Conservation (phyloP, 2,888 invertebrate genomes). For the Crepidodera aurea region DNA sequence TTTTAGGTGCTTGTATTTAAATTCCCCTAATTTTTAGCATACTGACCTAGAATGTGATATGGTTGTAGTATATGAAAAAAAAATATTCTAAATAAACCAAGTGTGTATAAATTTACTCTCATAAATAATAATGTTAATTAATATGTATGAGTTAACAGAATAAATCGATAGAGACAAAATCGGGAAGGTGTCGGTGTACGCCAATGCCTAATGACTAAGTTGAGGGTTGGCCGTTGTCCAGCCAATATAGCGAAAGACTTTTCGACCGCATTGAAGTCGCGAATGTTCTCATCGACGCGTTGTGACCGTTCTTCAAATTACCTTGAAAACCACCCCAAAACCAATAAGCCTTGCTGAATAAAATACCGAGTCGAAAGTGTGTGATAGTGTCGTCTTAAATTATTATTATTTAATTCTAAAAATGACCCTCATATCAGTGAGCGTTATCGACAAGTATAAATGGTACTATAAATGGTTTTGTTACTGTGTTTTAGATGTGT, state of each 20-base stretch:
- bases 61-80: no score
- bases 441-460: conserved; percentile 52
- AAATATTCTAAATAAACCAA: no score
- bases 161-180: conserved; percentile 13
- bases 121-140: conserved; percentile 10
- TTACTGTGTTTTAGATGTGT: conserved; percentile 21
- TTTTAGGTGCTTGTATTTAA: no score
- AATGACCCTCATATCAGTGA: conserved; percentile 53
- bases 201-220: conserved; percentile 35
- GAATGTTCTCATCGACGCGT: conserved; percentile 45
- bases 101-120: neutral
- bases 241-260: conserved; percentile 46
- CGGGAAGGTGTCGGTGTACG: conserved; percentile 16
- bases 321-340: conserved; percentile 11
- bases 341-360: neutral
- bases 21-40: no score
- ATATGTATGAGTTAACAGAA: conserved; percentile 21
- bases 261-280: conserved; percentile 51
- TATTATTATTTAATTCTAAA: neutral
- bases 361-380: neutral
- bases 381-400: conserved; percentile 14
- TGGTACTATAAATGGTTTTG: conserved; percentile 47
- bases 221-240: conserved; percentile 49
- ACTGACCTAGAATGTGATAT: no score
- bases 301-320: conserved; percentile 25